These are phyloP conservation scores for Amphipoea oculea DNA, from an alignment of 2,888 invertebrate genomes.

Conservation along the genomic window DNA sequence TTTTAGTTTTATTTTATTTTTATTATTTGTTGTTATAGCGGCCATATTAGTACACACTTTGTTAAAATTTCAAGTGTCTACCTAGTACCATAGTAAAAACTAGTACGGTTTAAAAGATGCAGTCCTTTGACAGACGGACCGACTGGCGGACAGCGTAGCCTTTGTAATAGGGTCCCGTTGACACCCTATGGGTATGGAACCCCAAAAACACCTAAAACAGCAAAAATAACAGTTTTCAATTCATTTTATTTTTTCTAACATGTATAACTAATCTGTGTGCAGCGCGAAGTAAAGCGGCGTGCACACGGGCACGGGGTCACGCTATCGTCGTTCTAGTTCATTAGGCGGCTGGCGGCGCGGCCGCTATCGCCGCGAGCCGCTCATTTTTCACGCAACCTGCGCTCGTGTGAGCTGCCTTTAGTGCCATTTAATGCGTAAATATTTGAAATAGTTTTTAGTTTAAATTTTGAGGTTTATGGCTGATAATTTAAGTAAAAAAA, in stretches of 20 bases:
- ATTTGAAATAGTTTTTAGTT: conserved; percentile 49
- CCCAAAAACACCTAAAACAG: no score
- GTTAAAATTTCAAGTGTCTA: background rate
- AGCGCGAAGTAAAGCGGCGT: conserved; percentile 72
- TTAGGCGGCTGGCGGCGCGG: conserved; percentile 81
- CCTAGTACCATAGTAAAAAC: no score
- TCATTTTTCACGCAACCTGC: conserved; percentile 85
- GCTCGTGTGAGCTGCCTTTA: conserved; percentile 54
- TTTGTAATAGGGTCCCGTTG: background rate
- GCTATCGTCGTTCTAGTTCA: conserved; percentile 88
- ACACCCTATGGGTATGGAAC: no score
- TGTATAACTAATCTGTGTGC: conserved; percentile 55
- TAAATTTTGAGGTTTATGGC: conserved; percentile 4
- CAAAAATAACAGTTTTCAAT: background rate
- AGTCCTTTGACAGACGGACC: background rate
- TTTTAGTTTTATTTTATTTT: no score
- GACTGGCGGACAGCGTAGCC: background rate
- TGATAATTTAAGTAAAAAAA: background rate
- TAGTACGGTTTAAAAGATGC: background rate
- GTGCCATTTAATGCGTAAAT: conserved; percentile 56
- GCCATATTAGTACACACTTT: no score
- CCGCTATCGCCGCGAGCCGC: conserved; percentile 81
- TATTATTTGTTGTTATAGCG: no score
- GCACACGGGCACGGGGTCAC: conserved; percentile 81
- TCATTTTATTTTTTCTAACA: conserved; percentile 50